phyloP scores from a whole-genome alignment of 2,888 invertebrate species.

The Acronicta alni region DNA sequence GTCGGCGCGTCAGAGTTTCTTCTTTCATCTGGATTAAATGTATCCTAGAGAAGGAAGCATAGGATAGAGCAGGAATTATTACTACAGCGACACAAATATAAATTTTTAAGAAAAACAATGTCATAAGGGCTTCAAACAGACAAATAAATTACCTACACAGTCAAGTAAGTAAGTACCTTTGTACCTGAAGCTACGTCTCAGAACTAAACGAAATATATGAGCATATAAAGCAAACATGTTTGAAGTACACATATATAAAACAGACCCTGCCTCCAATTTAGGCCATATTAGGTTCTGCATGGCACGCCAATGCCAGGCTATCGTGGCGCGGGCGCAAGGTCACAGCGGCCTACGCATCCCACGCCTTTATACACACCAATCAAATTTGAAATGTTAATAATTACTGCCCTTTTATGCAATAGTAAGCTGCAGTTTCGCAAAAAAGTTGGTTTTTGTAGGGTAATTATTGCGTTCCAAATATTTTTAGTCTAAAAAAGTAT shows the following conservation, averaged over 20 bases:
- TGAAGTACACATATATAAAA: slow-evolving; percentile 35
- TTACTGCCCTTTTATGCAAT: slow-evolving; percentile 33
- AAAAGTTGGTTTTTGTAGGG: not conserved
- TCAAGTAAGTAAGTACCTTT: no score
- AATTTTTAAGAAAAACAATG: no score
- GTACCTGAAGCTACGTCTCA: not conserved
- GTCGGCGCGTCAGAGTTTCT: no score
- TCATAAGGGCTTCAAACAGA: no score
- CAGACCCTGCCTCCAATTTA: slow-evolving; percentile 60
- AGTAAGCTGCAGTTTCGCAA: slow-evolving; percentile 14
- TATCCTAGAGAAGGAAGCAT: no score
- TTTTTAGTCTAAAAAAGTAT: slow-evolving; percentile 1
- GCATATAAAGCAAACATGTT: slow-evolving; percentile 26
- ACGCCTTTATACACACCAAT: slow-evolving; percentile 43
- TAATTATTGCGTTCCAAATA: slow-evolving; percentile 21
- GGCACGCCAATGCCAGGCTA: slow-evolving; percentile 70
- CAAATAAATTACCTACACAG: no score
- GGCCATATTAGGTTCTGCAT: slow-evolving; percentile 71
- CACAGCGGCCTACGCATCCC: slow-evolving; percentile 74
- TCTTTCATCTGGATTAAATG: no score
- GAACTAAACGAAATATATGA: slow-evolving; percentile 7
- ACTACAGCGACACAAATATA: no score
- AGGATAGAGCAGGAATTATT: no score
- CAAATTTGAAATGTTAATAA: slow-evolving; percentile 33
- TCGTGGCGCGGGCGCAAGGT: slow-evolving; percentile 72